Evolutionary conservation across 2,113 vertebrate species (phyloP).

Genomic region (Pteruthius melanotis): DNA sequence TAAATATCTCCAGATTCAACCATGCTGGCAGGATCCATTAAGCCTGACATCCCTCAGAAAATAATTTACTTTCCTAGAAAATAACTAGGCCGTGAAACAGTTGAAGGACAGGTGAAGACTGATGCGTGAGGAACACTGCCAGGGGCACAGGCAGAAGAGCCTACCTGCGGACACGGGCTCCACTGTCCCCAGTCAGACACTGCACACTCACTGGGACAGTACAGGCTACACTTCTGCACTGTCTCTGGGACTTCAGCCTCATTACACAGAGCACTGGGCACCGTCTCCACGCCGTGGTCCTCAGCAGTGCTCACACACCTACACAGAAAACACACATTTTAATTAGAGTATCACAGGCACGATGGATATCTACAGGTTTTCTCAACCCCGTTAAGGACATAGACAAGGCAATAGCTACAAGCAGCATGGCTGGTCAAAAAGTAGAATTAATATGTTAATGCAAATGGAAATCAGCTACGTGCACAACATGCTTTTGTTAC

Average conservation of each 20-base stretch:
- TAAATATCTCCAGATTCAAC: neutral
- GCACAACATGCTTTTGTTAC: neutral
- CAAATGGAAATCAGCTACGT: neutral
- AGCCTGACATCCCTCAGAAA: neutral
- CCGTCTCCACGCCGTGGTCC: conserved; percentile 52
- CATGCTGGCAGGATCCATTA: neutral
- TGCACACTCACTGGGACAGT: conserved; percentile 88
- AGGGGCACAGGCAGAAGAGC: neutral
- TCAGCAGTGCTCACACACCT: conserved; percentile 83
- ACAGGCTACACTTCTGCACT: conserved; percentile 82
- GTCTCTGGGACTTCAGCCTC: conserved; percentile 77
- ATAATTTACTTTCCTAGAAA: neutral
- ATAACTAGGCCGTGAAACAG: neutral
- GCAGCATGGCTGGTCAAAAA: neutral
- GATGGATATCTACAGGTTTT: neutral
- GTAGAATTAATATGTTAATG: neutral
- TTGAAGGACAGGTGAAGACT: neutral
- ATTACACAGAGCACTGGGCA: conserved; percentile 80
- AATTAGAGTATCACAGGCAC: neutral
- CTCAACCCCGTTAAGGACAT: neutral
- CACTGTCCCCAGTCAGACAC: conserved; percentile 88
- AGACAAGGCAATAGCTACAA: neutral
- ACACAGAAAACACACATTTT: neutral
- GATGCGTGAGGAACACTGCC: fast-evolving
- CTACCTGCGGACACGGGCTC: conserved; percentile 88